Conservation (phyloP, 2,113 vertebrate genomes). For the Seriola rivoliana region DNA sequence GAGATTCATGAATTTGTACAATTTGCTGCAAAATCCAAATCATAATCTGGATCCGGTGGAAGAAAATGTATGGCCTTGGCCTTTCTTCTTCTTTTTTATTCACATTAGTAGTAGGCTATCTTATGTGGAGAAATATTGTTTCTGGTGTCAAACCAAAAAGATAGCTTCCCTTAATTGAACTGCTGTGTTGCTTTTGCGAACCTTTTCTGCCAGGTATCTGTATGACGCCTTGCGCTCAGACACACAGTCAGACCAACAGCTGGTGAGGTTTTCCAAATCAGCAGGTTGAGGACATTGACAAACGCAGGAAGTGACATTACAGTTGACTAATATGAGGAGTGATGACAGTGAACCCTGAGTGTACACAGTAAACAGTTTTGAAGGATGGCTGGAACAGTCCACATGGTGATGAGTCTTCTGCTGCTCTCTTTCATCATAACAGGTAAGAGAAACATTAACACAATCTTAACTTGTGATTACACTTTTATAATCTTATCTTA, state of each 20-base stretch:
- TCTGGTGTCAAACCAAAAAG: background rate
- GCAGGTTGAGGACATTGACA: slow-evolving; percentile 38
- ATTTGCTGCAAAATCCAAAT: too few species aligned
- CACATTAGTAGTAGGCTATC: too few species aligned
- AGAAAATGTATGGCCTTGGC: too few species aligned
- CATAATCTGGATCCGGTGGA: too few species aligned
- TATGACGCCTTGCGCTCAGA: background rate
- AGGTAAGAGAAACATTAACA: slow-evolving; percentile 22
- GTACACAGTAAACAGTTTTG: background rate
- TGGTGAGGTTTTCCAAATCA: background rate
- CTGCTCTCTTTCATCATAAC: slow-evolving; percentile 29
- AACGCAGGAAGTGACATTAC: slow-evolving; percentile 43
- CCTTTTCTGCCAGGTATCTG: background rate
- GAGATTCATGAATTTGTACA: too few species aligned
- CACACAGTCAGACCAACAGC: background rate
- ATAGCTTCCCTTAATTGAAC: too few species aligned
- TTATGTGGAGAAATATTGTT: background rate
- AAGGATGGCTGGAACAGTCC: slow-evolving; percentile 23
- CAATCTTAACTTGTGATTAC: background rate
- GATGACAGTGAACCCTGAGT: background rate
- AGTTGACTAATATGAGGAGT: background rate
- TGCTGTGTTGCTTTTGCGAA: too few species aligned
- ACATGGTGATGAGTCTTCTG: background rate
- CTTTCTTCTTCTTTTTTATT: background rate
- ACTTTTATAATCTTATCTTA: background rate